These are phyloP conservation scores for Cephus runcator DNA, from an alignment of 2,888 invertebrate species.

Conservation along the genomic window DNA sequence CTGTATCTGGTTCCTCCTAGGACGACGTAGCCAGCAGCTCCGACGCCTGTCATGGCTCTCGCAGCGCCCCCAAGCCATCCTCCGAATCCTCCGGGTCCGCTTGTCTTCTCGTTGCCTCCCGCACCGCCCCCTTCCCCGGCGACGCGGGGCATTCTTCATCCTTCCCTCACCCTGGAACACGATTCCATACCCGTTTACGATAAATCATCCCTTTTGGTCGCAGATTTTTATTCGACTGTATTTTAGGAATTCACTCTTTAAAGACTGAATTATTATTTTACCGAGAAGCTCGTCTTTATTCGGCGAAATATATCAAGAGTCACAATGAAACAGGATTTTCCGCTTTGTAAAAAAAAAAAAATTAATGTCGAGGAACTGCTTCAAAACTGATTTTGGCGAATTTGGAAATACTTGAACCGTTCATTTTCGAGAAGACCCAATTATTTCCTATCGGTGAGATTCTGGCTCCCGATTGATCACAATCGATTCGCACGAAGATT, in stretches of 20 bases:
- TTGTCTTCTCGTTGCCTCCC: conserved; percentile 40
- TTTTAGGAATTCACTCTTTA: background rate
- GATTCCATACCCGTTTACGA: background rate
- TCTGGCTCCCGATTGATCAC: background rate
- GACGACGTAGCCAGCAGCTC: conserved; percentile 69
- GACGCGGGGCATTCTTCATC: conserved; percentile 64
- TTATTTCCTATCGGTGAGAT: background rate
- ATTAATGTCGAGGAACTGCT: background rate
- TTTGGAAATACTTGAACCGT: background rate
- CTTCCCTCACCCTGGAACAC: conserved; percentile 49
- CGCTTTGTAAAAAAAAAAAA: background rate
- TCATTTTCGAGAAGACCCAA: background rate
- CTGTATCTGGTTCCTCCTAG: conserved; percentile 79
- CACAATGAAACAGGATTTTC: background rate
- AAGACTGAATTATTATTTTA: background rate
- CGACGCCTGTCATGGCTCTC: conserved; percentile 51
- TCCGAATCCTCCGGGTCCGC: conserved; percentile 39
- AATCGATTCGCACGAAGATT: background rate
- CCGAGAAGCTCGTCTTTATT: background rate
- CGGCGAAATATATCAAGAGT: background rate
- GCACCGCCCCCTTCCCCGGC: conserved; percentile 58
- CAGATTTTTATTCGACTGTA: background rate
- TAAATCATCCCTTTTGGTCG: background rate
- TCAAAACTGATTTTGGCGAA: background rate
- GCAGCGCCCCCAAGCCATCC: conserved; percentile 59